phyloP scores from a whole-genome alignment of 2,888 invertebrate genomes.

The Erebia palarica region DNA sequence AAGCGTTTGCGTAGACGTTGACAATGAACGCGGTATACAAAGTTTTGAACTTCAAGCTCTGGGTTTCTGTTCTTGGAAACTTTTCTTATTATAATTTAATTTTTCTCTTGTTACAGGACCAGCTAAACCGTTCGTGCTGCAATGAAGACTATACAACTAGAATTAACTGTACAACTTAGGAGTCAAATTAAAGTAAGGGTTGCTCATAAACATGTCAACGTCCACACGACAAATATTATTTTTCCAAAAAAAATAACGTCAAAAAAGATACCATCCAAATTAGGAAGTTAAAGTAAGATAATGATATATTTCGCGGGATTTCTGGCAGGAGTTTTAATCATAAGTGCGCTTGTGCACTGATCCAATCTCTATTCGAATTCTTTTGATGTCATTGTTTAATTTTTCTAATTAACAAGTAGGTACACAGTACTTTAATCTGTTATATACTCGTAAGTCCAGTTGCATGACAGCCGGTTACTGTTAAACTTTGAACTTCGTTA shows the following conservation, averaged over 20 bases:
- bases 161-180: conserved; percentile 17
- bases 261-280: conserved; percentile 42
- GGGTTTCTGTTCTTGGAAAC: too few relatives aligned
- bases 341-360: not conserved
- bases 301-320: conserved; percentile 31
- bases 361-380: too few relatives aligned
- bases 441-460: too few relatives aligned
- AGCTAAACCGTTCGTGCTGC: conserved; percentile 41
- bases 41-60: too few relatives aligned
- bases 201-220: conserved; percentile 69
- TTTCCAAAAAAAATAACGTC: conserved; percentile 29
- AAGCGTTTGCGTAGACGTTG: too few relatives aligned
- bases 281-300: conserved; percentile 38
- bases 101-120: conserved; percentile 41
- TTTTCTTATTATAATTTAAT: not conserved
- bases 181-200: conserved; percentile 40
- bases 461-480: too few relatives aligned
- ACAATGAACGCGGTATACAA: too few relatives aligned
- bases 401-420: too few relatives aligned
- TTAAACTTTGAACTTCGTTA: too few relatives aligned
- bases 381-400: too few relatives aligned
- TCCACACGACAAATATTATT: conserved; percentile 64
- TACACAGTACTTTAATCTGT: too few relatives aligned
- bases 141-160: conserved; percentile 33
- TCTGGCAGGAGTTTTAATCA: not conserved